A percentile compares a stretch with the other conserved stretches of the same genome.
Conservation (phyloP, 2,113 vertebrate species). For the Donacobius atricapilla region DNA sequence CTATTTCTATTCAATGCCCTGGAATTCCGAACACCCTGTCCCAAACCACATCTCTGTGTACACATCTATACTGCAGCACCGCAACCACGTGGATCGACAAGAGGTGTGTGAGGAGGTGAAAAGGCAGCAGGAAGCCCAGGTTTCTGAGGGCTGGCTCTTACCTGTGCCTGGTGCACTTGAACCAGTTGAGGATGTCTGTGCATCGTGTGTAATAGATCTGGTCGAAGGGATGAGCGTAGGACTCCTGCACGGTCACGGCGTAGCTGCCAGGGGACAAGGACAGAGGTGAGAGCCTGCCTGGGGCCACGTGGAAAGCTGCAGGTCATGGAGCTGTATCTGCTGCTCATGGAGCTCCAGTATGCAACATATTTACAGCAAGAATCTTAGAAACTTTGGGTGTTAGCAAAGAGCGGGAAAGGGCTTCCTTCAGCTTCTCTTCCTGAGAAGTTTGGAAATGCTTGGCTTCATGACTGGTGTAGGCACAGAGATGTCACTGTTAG, state of each 20-base stretch:
- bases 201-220: slow-evolving; percentile 99
- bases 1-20: neutral
- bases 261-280: slow-evolving; percentile 77
- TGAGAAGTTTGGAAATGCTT: neutral
- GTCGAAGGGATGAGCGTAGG: slow-evolving; percentile 95
- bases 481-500: neutral
- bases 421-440: neutral
- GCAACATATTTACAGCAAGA: neutral
- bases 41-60: neutral
- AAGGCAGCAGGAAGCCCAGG: neutral
- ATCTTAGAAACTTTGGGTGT: neutral
- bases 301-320: neutral
- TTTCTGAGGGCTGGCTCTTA: slow-evolving; percentile 46
- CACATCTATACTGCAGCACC: neutral
- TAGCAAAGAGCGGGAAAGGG: neutral
- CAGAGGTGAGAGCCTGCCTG: neutral
- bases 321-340: neutral
- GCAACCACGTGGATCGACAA: neutral
- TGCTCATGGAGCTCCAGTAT: neutral
- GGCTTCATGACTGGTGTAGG: neutral
- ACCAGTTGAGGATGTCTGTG: slow-evolving; percentile 99
- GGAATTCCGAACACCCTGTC: neutral
- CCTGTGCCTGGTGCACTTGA: slow-evolving; percentile 98
- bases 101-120: neutral
- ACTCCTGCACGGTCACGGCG: slow-evolving; percentile 96